These are phyloP conservation scores for Diplazon laetatorius DNA, from an alignment of 2,888 invertebrate genomes.

Conservation along the genomic window DNA sequence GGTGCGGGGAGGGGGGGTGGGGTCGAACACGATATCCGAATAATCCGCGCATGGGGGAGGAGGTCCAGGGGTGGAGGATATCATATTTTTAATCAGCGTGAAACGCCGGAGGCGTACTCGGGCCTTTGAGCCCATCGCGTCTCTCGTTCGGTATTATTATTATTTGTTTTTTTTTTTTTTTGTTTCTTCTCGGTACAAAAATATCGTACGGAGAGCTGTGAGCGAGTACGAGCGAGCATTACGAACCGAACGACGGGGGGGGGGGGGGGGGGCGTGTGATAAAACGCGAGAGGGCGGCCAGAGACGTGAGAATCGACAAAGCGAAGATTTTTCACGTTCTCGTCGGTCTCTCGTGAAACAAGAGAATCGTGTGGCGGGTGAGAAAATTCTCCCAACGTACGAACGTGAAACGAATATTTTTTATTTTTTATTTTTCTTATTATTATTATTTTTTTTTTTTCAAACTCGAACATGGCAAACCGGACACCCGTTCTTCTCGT, in stretches of 20 bases:
- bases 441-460: too few species aligned
- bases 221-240: neutral
- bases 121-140: conserved; percentile 21
- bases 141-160: conserved; percentile 19
- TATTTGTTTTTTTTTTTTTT: too few species aligned
- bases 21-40: conserved; percentile 5
- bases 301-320: conserved; percentile 33
- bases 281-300: conserved; percentile 26
- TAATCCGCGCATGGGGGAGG: conserved; percentile 30
- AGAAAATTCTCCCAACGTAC: conserved; percentile 25
- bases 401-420: conserved; percentile 29
- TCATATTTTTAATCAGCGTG: conserved; percentile 44
- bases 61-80: conserved; percentile 30
- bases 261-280: conserved; percentile 31
- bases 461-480: conserved; percentile 9
- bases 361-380: conserved; percentile 6
- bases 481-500: conserved; percentile 20
- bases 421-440: too few species aligned
- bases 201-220: conserved; percentile 16
- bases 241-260: conserved; percentile 16
- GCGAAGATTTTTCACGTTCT: conserved; percentile 31
- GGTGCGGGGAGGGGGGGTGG: too few species aligned
- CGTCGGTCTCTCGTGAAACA: conserved; percentile 27
- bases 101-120: conserved; percentile 35
- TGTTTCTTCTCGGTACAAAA: conserved; percentile 23